Evolutionary conservation across 2,797 vertebrate genomes (phyloP), one percentile per base, ranked within the genome.

Genomic region (Enteromius afrohamiltoni): DNA sequence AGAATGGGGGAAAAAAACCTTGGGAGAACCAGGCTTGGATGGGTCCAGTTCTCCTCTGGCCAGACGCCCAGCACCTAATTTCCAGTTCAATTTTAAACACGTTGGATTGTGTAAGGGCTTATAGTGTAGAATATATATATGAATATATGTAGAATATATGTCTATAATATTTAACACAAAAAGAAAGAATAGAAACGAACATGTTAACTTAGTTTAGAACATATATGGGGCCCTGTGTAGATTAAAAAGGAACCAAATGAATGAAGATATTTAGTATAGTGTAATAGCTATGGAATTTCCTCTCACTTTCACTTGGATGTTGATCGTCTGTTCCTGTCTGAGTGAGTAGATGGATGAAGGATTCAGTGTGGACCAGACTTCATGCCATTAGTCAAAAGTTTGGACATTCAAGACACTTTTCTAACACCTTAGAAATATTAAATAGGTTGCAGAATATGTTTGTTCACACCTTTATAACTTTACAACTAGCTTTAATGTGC

Each of bases 301-400:
- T 9, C 2, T 26, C 23, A 7, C 11, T 6, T 69, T 17, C 31
- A 8, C 34, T 13, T 40, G 34, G 42, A 23, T 7, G 13, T 7
- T 70, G 42, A 14, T 47, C 6, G 8, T 60, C 14, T 47, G 8
- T 67, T 67, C 31, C 17, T 37, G 64, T 10, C 64, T 9, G 29
- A 34, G 7, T 6, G 68, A 23, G 5, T 14, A 40, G 2, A 14
- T 14, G 67, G 5, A 23, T 23, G n/a, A 45, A 23, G 8, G 40
- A 70, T 70, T 70, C 68, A 26, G 40, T 26, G 68, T 47, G 68
- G n/a, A 45, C 42, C 68, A 70, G 70, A 51, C 47, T 73, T 73
- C 17, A 21, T 73, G 26, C 47, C 26, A 73, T 21, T 51, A 34
- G 17, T 31, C 45, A 31, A 31, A 31, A 31, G 26, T 73, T 17